Evolutionary conservation across 2,113 vertebrate species (phyloP).

Genomic region (Microcebus tavaratra): DNA sequence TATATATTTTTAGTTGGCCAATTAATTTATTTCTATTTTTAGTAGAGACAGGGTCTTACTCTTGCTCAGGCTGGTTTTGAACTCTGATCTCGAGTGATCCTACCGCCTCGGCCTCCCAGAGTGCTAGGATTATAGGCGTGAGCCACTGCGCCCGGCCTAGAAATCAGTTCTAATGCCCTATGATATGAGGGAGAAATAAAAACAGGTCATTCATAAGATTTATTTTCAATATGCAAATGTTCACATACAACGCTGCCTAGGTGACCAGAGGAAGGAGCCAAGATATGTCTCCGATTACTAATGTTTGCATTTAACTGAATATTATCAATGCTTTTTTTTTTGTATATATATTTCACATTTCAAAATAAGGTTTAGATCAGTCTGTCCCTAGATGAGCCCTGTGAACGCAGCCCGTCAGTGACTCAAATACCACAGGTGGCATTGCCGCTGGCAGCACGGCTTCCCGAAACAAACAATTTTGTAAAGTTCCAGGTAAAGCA

Average conservation of each 20-base stretch:
- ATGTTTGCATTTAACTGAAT: neutral
- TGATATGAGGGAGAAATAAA: neutral
- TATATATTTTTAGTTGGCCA: no score
- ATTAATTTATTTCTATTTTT: no score
- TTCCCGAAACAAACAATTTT: neutral
- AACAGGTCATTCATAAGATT: neutral
- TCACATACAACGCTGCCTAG: neutral
- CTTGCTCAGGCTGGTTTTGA: no score
- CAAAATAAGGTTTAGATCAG: neutral
- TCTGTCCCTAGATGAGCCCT: neutral
- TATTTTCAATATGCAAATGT: neutral
- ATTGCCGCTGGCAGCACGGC: neutral
- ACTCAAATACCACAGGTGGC: neutral
- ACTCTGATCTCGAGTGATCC: no score
- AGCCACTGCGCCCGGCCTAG: no score
- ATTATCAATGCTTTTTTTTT: neutral
- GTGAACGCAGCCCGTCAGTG: neutral
- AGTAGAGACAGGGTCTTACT: no score
- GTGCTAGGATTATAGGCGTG: no score
- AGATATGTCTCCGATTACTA: neutral
- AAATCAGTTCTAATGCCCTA: neutral
- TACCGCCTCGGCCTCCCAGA: no score
- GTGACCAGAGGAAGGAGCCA: neutral
- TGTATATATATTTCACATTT: neutral
- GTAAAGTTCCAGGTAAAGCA: neutral